Conservation (phyloP, 2,888 invertebrate genomes). For the Brachynemurus nebulosus region DNA sequence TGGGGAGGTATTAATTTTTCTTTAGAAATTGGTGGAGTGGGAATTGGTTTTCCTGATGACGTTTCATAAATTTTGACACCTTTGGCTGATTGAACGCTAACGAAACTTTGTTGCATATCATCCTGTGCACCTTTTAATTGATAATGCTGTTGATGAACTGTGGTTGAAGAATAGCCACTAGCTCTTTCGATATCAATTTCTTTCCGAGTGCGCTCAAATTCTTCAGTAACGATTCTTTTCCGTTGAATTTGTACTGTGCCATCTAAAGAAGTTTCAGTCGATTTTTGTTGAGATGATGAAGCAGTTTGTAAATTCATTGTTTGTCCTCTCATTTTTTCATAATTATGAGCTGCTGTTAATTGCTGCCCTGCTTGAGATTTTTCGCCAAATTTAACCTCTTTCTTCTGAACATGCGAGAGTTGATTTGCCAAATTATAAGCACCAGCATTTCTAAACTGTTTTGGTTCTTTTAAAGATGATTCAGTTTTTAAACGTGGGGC, state of each 20-base stretch:
- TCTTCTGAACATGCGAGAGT: conserved; percentile 36
- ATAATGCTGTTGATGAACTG: not conserved
- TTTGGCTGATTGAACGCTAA: conserved; percentile 6
- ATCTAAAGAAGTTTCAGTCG: conserved; percentile 21
- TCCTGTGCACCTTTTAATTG: not conserved
- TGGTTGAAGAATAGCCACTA: conserved; percentile 19
- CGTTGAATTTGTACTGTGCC: conserved; percentile 42
- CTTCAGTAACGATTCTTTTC: conserved; percentile 48
- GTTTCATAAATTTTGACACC: conserved; percentile 9
- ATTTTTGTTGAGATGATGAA: conserved; percentile 22
- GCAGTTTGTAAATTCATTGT: conserved; percentile 21
- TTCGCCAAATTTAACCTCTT: conserved; percentile 36
- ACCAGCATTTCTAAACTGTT: conserved; percentile 25
- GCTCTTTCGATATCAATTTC: conserved; percentile 44
- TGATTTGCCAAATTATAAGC: conserved; percentile 33
- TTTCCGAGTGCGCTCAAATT: conserved; percentile 49
- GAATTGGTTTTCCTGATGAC: conserved; percentile 5
- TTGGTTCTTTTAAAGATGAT: conserved; percentile 20
- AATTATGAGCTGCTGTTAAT: conserved; percentile 21
- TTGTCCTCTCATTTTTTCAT: conserved; percentile 22
- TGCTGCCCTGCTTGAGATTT: conserved; percentile 28
- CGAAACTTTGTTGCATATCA: not conserved
- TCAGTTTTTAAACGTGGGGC: conserved; percentile 46
- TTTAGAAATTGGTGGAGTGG: not conserved
- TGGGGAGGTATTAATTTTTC: not conserved